Evolutionary conservation across 2,113 vertebrate genomes (phyloP), one percentile per base, ranked within the genome.

Genomic region (Tiliqua scincoides): DNA sequence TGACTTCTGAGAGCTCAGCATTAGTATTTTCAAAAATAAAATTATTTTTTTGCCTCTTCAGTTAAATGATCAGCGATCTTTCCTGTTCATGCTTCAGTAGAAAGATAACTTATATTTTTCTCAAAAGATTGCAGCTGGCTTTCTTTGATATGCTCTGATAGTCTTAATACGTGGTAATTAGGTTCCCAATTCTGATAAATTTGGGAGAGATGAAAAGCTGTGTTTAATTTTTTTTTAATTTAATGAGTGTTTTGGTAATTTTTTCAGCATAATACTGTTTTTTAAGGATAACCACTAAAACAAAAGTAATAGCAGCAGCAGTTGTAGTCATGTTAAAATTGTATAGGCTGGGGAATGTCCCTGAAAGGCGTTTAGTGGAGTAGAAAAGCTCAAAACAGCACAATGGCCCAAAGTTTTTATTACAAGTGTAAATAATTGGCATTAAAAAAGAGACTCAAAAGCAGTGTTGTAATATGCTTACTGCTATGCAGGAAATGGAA

Each of bases 401-500:
- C 95, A 96, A 86, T 94, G 37, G 54, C 96, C 95, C 93, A 94
- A 94, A 92, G 90, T 94, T 32, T 96, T 90, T 91, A 63, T 92
- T 87, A 89, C 71, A 86, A 94, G 94, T 97, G 96, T 96, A 96
- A 95, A 95, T 96, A 95, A 97, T 96, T 96, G 96, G 95, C 95
- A 18, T 96, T 96, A 93, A 93, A 92, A 92, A 92, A 91, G 54
- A 62, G 15, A 61, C 23, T 30, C 92, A 94, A 94, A 95, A 95
- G 85, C 87, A 91, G 89, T 94, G 93, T 96, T 94, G 94, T 96
- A 95, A 95, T 90, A 94, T 93, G 95, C 93, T 86, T 95, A 95
- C 95, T 95, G 96, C 96, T 96, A 96, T 97, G 96, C 96, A 97
- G 96, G 92, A 96, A 92, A 94, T 91, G 95, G 95, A 96, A 95